Conservation (phyloP, 2,113 vertebrate genomes). For the Corythornis cristatus region DNA sequence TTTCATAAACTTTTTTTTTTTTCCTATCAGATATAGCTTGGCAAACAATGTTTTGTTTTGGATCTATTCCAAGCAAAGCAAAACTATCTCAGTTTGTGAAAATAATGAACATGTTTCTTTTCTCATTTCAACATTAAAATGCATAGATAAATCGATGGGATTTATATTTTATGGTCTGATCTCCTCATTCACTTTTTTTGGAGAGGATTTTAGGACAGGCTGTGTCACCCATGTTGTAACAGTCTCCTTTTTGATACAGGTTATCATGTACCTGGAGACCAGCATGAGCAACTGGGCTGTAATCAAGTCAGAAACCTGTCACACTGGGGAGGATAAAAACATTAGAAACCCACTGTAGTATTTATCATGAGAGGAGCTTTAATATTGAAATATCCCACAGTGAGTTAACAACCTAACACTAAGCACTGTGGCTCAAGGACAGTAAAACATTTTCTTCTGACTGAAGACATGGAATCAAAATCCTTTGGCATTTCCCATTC, state of each 20-base stretch:
- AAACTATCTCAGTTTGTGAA: neutral
- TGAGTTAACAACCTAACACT: neutral
- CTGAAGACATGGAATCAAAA: neutral
- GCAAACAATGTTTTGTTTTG: neutral
- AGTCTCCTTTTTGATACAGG: neutral
- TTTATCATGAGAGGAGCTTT: neutral
- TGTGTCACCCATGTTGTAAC: neutral
- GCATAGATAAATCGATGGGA: neutral
- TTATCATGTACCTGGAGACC: neutral
- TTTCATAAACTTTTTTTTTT: neutral
- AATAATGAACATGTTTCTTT: neutral
- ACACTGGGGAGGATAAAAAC: neutral
- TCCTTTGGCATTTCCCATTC: neutral
- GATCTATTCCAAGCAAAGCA: neutral
- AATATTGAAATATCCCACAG: neutral
- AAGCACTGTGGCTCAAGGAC: neutral
- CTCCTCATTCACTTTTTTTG: neutral
- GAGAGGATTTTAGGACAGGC: neutral
- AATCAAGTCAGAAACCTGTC: neutral
- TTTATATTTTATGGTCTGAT: neutral
- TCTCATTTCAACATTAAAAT: neutral
- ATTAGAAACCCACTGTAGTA: neutral
- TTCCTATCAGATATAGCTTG: neutral
- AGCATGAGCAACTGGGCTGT: neutral
- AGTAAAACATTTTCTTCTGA: neutral